These are phyloP conservation scores for Trisateles emortualis DNA, from an alignment of 2,888 invertebrate genomes.

Conservation along the genomic window DNA sequence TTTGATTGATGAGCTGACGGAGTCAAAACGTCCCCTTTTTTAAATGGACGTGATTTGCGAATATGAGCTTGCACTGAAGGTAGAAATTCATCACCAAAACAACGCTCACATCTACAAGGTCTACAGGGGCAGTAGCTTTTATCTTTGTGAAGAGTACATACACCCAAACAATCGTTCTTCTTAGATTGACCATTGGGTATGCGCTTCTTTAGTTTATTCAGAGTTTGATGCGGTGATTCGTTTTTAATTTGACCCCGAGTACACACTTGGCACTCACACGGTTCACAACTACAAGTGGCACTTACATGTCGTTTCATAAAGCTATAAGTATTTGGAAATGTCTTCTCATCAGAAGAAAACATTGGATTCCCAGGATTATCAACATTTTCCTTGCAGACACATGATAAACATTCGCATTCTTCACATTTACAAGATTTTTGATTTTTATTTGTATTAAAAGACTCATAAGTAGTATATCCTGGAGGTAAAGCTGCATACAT, in stretches of 20 bases:
- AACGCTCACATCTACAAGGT: conserved; percentile 3
- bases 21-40: conserved; percentile 24
- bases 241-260: background rate
- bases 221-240: conserved; percentile 2
- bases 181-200: background rate
- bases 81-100: conserved; percentile 1
- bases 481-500: conserved; percentile 52
- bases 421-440: conserved; percentile 37
- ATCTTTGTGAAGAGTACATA: background rate
- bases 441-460: background rate
- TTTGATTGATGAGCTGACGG: conserved; percentile 16
- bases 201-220: background rate
- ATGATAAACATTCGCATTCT: conserved; percentile 59
- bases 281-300: conserved; percentile 42
- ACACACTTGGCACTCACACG: conserved; percentile 51
- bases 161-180: background rate
- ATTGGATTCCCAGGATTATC: conserved; percentile 27
- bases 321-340: background rate
- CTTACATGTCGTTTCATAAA: background rate
- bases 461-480: background rate
- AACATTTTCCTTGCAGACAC: conserved; percentile 43
- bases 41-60: background rate
- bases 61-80: background rate
- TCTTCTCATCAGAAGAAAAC: conserved; percentile 11
- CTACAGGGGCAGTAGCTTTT: background rate